These are phyloP conservation scores for Drosophila pseudoananassae DNA, from an alignment of 1,140 invertebrate genomes.

Conservation along the genomic window DNA sequence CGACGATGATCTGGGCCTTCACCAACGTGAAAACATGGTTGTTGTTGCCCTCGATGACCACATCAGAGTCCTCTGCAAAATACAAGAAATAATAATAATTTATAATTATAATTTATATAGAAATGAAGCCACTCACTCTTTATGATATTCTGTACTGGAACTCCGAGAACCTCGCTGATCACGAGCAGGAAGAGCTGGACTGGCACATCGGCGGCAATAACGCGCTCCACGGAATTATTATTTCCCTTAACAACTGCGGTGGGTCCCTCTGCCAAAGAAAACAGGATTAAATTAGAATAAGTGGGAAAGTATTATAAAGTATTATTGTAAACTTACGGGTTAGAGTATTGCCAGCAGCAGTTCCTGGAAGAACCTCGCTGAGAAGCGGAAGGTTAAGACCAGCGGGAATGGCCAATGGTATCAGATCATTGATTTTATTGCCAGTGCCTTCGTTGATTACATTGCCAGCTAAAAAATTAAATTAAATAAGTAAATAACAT, in stretches of 20 bases:
- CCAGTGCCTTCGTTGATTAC: constrained; percentile 3
- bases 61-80: constrained; percentile 4
- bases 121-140: background rate
- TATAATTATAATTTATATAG: background rate
- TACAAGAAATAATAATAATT: background rate
- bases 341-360: background rate
- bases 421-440: background rate
- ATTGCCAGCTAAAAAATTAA: background rate
- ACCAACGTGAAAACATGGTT: background rate
- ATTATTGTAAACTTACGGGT: constrained; percentile 10
- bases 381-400: background rate
- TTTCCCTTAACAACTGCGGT: background rate
- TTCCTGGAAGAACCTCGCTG: background rate
- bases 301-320: too few relatives aligned
- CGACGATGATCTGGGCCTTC: background rate
- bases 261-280: background rate
- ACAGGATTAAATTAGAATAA: background rate
- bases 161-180: background rate
- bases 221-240: background rate
- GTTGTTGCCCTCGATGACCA: constrained; percentile 1
- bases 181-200: background rate
- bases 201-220: background rate
- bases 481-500: background rate
- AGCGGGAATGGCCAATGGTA: background rate
- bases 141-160: background rate